Percentiles rank a stretch among this genome's conserved stretches.
Conservation (phyloP, 2,113 vertebrate species). For the Lucifuga dentata region DNA sequence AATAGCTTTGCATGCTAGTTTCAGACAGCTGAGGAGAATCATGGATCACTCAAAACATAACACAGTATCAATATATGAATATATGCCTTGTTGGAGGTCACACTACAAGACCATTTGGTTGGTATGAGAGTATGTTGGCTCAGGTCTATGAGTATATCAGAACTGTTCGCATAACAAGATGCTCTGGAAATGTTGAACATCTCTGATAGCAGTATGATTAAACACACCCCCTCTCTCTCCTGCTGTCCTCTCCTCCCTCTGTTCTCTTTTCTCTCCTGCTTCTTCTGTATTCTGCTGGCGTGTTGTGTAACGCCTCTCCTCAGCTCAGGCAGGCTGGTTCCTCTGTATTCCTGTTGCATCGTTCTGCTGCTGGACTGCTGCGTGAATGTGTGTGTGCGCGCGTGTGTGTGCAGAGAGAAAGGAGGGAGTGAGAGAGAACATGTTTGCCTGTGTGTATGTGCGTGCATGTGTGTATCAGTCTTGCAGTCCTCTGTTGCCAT, state of each 20-base stretch:
- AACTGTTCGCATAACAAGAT: neutral
- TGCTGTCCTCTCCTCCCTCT: neutral
- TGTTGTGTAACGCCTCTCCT: constrained; percentile 82
- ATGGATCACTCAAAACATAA: neutral
- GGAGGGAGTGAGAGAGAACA: constrained; percentile 48
- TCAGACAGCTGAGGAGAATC: neutral
- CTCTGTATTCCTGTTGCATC: constrained; percentile 85
- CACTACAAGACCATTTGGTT: neutral
- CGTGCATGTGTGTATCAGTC: constrained; percentile 66
- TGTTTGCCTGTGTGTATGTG: constrained; percentile 52
- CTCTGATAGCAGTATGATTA: neutral
- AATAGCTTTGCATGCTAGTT: neutral
- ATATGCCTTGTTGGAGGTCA: neutral
- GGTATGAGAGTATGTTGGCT: neutral
- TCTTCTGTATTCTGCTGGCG: constrained; percentile 74
- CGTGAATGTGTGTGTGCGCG: constrained; percentile 46
- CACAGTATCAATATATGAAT: neutral
- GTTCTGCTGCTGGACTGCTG: constrained; percentile 78
- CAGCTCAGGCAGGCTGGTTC: constrained; percentile 68
- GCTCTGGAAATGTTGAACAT: constrained; percentile 5
- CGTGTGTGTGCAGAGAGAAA: constrained; percentile 30
- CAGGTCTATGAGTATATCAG: neutral
- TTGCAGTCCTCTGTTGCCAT: constrained; percentile 84
- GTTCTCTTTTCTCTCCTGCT: constrained; percentile 33
- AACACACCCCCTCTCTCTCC: constrained; percentile 3